These are phyloP conservation scores for Xylophagus ater DNA, from an alignment of 2,888 invertebrate genomes.

Conservation along the genomic window DNA sequence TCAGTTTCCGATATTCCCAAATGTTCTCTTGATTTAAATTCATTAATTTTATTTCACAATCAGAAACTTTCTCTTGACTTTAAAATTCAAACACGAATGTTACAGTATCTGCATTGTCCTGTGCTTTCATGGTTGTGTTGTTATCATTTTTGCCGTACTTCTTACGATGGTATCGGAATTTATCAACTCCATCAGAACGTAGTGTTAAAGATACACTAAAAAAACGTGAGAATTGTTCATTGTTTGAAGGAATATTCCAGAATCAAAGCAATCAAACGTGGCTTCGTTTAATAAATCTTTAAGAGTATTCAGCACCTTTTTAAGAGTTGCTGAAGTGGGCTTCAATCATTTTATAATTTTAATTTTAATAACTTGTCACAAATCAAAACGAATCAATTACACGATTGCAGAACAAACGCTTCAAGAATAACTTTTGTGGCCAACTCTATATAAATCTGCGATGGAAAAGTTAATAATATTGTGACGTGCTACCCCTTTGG, in stretches of 20 bases:
- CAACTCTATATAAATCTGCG: too few relatives aligned
- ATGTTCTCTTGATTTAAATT: constrained; percentile 97
- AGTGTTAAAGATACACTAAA: constrained; percentile 85
- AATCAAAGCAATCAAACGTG: constrained; percentile 93
- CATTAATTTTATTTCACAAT: constrained; percentile 98
- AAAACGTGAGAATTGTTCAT: constrained; percentile 99
- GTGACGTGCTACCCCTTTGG: too few relatives aligned
- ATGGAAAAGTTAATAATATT: too few relatives aligned
- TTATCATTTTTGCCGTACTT: constrained; percentile 97
- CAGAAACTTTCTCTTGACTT: constrained; percentile 84
- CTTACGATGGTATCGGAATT: constrained; percentile 95
- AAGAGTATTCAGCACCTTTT: constrained; percentile 95
- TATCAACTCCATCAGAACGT: constrained; percentile 93
- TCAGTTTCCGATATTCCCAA: constrained; percentile 96
- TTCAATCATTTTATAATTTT: constrained; percentile 99
- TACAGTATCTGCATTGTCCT: constrained; percentile 92
- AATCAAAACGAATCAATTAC: too few relatives aligned
- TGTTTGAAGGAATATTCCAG: constrained; percentile 80
- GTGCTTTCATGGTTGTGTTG: constrained; percentile 92
- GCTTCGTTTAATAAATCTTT: constrained; percentile 97
- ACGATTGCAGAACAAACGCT: too few relatives aligned
- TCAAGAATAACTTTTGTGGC: too few relatives aligned
- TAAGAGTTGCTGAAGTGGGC: constrained; percentile 88
- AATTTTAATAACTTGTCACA: too few relatives aligned
- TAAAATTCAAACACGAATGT: constrained; percentile 93